Conservation (phyloP, 2,797 vertebrate genomes). For the Chloroceryle amazona region DNA sequence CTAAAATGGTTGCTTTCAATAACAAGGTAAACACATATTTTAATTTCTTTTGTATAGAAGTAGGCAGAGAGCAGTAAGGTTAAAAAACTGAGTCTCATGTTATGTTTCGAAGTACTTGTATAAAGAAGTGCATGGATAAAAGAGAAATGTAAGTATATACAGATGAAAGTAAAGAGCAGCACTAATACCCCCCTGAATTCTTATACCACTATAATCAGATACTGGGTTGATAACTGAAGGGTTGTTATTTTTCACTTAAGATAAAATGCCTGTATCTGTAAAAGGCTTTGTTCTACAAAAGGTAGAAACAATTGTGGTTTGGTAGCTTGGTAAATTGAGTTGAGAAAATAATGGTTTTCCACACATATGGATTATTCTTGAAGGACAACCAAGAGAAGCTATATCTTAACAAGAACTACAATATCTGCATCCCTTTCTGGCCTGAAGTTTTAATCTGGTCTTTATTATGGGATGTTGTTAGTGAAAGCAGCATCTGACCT, state of each 20-base stretch:
- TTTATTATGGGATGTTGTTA: neutral
- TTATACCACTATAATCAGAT: neutral
- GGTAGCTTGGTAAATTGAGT: neutral
- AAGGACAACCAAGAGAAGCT: neutral
- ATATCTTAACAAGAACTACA: neutral
- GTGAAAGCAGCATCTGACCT: neutral
- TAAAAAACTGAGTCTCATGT: neutral
- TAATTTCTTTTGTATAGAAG: neutral
- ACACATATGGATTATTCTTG: neutral
- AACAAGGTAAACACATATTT: constrained; percentile 83
- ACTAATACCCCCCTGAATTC: neutral
- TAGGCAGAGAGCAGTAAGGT: neutral
- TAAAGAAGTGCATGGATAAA: neutral
- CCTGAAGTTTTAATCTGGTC: neutral
- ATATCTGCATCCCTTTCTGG: neutral
- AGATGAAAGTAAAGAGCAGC: neutral
- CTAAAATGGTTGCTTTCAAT: constrained; percentile 97
- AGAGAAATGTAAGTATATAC: neutral
- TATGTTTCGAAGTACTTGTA: neutral
- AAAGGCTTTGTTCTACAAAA: neutral
- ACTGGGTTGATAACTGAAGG: neutral
- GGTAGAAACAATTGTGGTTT: neutral
- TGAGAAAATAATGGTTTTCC: neutral
- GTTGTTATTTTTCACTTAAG: neutral
- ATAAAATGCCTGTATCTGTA: neutral